phyloP scores from a whole-genome alignment of 2,888 invertebrate genomes.

The Platypus cylindrus region DNA sequence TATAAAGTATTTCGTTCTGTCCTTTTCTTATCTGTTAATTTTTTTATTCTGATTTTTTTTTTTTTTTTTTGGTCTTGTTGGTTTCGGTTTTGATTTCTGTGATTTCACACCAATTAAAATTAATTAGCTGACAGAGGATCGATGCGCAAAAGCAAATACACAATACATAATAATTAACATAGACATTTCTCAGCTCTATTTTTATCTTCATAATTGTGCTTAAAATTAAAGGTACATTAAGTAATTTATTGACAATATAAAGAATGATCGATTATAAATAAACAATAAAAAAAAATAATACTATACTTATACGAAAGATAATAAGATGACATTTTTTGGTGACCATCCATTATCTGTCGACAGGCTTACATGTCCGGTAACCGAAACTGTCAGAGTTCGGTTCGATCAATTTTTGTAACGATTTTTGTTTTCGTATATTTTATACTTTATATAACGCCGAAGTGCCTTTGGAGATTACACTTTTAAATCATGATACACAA shows the following conservation, averaged over 20 bases:
- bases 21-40: too few relatives aligned
- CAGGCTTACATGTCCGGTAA: conserved; percentile 26
- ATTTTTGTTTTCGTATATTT: conserved; percentile 25
- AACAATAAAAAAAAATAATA: too few relatives aligned
- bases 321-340: conserved; percentile 29
- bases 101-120: conserved; percentile 5
- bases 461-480: conserved; percentile 14
- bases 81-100: too few relatives aligned
- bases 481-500: conserved; percentile 11
- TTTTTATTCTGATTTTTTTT: too few relatives aligned
- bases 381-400: conserved; percentile 13
- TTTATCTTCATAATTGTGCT: conserved; percentile 12
- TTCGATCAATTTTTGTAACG: conserved; percentile 29
- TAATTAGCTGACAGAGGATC: conserved; percentile 8
- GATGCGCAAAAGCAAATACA: conserved; percentile 6
- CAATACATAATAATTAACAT: conserved; percentile 7
- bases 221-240: conserved; percentile 17
- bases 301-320: conserved; percentile 26
- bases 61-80: too few relatives aligned
- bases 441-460: conserved; percentile 16
- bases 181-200: too few relatives aligned
- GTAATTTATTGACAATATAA: conserved; percentile 21
- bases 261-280: conserved; percentile 28
- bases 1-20: too few relatives aligned
- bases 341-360: conserved; percentile 29